Evolutionary conservation across 2,888 invertebrate genomes (phyloP).

Genomic region (Vannuccia rotundouncinata): DNA sequence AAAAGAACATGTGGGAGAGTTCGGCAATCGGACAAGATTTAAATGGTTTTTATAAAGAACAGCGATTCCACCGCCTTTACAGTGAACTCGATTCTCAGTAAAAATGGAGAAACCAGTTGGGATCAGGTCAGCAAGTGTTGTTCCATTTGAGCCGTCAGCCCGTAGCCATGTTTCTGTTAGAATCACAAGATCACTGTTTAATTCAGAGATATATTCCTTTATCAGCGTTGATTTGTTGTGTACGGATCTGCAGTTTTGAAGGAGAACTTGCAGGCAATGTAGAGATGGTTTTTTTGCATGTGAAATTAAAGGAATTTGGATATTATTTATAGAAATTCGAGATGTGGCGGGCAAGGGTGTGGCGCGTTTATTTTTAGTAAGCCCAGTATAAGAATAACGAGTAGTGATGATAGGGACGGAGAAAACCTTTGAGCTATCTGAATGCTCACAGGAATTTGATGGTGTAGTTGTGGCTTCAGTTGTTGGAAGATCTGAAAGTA

Average conservation of each 20-base stretch:
- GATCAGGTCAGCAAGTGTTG: conserved; percentile 19
- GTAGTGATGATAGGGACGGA: too few species aligned
- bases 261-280: conserved; percentile 21
- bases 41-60: conserved; percentile 13
- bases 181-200: conserved; percentile 16
- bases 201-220: conserved; percentile 20
- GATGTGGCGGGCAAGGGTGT: too few species aligned
- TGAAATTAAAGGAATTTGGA: neutral
- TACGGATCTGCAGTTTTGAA: conserved; percentile 21
- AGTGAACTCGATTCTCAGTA: conserved; percentile 11
- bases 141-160: conserved; percentile 4
- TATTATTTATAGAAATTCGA: too few species aligned
- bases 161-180: conserved; percentile 21
- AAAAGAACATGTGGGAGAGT: neutral
- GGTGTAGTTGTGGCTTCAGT: neutral
- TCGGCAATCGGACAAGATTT: conserved; percentile 12
- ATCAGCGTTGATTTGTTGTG: conserved; percentile 17
- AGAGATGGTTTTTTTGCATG: neutral
- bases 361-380: too few species aligned
- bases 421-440: too few species aligned
- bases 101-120: neutral
- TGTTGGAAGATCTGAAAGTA: neutral
- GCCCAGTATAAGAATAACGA: too few species aligned
- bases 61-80: conserved; percentile 23
- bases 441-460: too few species aligned